Evolutionary conservation across 2,888 invertebrate genomes (phyloP).

Genomic region (Heteropelma amictum): DNA sequence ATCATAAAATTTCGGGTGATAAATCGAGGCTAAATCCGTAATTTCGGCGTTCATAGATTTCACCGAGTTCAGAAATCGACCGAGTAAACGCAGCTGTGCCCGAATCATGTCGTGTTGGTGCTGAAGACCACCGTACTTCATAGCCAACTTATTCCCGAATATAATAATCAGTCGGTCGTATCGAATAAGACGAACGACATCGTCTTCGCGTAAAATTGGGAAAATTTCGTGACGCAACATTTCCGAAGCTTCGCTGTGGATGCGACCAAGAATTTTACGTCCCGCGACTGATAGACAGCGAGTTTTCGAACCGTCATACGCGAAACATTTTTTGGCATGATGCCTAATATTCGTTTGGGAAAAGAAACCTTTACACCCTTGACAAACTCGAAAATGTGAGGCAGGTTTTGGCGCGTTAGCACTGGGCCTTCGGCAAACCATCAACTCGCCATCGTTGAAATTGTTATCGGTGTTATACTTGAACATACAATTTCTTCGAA

Average conservation of each 20-base stretch:
- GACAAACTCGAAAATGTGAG: neutral
- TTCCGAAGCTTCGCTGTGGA: constrained; percentile 25
- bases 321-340: constrained; percentile 53
- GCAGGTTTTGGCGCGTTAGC: constrained; percentile 48
- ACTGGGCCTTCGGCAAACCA: constrained; percentile 54
- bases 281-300: constrained; percentile 49
- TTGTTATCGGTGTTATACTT: constrained; percentile 45
- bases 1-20: constrained; percentile 31
- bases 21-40: constrained; percentile 31
- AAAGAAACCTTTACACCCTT: constrained; percentile 8
- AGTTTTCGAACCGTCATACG: constrained; percentile 37
- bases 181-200: constrained; percentile 47
- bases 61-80: constrained; percentile 3
- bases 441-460: constrained; percentile 53
- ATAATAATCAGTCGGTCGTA: constrained; percentile 56
- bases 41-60: constrained; percentile 20
- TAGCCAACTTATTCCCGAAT: constrained; percentile 53
- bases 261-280: constrained; percentile 45
- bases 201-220: constrained; percentile 54
- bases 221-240: constrained; percentile 39
- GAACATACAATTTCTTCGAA: neutral
- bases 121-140: constrained; percentile 27
- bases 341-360: constrained; percentile 52
- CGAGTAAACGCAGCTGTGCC: constrained; percentile 13
- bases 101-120: constrained; percentile 49